phyloP scores from a whole-genome alignment of 1,140 invertebrate species.

The Drosophila repletoides region DNA sequence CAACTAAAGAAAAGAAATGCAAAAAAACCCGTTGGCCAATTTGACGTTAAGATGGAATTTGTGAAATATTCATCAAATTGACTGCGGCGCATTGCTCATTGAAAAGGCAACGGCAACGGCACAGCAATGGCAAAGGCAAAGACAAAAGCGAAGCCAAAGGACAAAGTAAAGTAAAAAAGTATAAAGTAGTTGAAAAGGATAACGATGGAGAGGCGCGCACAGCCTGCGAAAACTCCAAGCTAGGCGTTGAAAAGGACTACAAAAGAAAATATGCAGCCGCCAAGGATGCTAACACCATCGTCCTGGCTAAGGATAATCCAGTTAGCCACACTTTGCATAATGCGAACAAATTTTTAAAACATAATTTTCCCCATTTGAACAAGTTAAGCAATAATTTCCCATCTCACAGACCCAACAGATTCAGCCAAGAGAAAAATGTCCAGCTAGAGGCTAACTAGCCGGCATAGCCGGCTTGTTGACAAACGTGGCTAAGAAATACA shows the following conservation, averaged over 20 bases:
- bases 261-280: constrained; percentile 2
- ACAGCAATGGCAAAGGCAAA: constrained; percentile 28
- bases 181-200: no score
- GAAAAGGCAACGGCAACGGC: constrained; percentile 47
- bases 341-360: constrained; percentile 44
- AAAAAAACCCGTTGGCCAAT: constrained; percentile 54
- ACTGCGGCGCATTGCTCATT: constrained; percentile 61
- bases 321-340: constrained; percentile 61
- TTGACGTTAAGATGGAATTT: constrained; percentile 76
- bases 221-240: no score
- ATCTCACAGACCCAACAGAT: constrained; percentile 30
- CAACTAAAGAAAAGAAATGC: neutral
- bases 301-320: constrained; percentile 51
- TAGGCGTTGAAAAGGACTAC: neutral
- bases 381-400: constrained; percentile 30
- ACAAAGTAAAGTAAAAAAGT: neutral
- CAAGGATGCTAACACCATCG: constrained; percentile 1
- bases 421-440: constrained; percentile 43
- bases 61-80: constrained; percentile 78
- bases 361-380: constrained; percentile 32
- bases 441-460: neutral
- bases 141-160: neutral
- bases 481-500: no score
- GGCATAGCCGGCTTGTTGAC: neutral
- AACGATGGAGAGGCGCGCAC: no score